These are phyloP conservation scores for Spondyliosoma cantharus DNA, from an alignment of 2,797 vertebrate species.

Conservation along the genomic window DNA sequence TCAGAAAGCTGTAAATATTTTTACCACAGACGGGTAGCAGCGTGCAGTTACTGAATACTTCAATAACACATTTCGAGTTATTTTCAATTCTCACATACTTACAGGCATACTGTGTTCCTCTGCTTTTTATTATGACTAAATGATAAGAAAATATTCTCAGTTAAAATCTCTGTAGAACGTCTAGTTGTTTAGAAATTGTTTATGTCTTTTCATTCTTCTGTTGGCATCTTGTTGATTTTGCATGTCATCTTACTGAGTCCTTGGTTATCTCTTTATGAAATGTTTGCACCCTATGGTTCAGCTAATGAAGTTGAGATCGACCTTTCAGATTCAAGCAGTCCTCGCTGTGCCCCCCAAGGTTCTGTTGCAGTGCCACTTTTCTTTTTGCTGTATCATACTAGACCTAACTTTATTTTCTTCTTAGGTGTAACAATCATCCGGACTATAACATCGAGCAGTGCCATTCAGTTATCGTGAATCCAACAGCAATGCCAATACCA, in stretches of 20 bases:
- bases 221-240: neutral
- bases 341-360: constrained; percentile 15
- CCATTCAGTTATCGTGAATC: neutral
- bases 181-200: neutral
- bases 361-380: constrained; percentile 10
- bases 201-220: neutral
- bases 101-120: neutral
- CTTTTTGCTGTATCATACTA: neutral
- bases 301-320: neutral
- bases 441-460: neutral
- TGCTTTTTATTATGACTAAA: neutral
- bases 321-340: neutral
- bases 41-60: neutral
- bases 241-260: neutral
- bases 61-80: too few relatives aligned
- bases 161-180: neutral
- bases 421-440: neutral
- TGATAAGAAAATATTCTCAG: neutral
- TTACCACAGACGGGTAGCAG: neutral
- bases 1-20: neutral
- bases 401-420: neutral
- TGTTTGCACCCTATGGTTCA: neutral
- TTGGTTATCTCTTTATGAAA: neutral
- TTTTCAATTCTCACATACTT: neutral
- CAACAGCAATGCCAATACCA: too few relatives aligned